These are phyloP conservation scores for Leucophora obtusa DNA, from an alignment of 2,888 invertebrate genomes.

Conservation along the genomic window DNA sequence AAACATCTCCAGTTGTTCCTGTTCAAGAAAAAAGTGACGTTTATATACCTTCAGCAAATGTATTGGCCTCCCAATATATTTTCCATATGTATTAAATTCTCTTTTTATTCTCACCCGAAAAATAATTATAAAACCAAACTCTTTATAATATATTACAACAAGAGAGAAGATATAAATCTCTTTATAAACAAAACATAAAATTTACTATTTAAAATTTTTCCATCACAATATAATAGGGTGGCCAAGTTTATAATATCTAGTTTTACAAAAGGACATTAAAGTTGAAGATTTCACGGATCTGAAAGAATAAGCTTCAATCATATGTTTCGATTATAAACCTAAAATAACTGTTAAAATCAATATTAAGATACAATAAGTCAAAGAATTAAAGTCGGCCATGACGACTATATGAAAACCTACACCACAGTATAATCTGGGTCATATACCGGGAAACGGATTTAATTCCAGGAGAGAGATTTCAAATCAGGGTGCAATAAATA, in stretches of 20 bases:
- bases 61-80: conserved; percentile 41
- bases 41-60: conserved; percentile 27
- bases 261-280: not conserved
- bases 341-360: too few species aligned
- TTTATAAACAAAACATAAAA: conserved; percentile 38
- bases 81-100: conserved; percentile 27
- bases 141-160: conserved; percentile 12
- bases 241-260: conserved; percentile 2
- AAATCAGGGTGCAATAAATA: too few species aligned
- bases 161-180: conserved; percentile 28
- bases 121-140: conserved; percentile 13
- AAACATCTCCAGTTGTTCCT: conserved; percentile 50
- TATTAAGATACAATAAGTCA: too few species aligned
- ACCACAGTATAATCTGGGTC: too few species aligned
- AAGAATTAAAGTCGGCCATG: too few species aligned
- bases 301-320: too few species aligned
- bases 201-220: conserved; percentile 16
- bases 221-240: conserved; percentile 9
- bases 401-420: too few species aligned
- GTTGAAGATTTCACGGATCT: too few species aligned
- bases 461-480: too few species aligned
- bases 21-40: conserved; percentile 49
- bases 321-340: too few species aligned
- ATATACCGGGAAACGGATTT: too few species aligned
- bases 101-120: conserved; percentile 19